Conservation (phyloP, 2,113 vertebrate genomes). For the Silurus meridionalis region DNA sequence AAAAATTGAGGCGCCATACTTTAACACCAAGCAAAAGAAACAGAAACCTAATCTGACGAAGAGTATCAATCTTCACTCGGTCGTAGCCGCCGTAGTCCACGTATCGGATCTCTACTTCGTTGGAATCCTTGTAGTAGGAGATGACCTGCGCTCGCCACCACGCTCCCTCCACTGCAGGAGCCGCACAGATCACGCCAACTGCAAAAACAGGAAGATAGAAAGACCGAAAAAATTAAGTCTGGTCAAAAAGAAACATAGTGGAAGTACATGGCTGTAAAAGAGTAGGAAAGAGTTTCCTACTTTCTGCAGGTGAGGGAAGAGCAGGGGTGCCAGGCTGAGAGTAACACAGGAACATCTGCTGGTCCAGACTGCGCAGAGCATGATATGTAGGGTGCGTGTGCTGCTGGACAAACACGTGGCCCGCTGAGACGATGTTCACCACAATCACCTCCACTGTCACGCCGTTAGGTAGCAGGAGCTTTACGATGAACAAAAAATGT, state of each 20-base stretch:
- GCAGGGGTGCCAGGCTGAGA: conserved; percentile 88
- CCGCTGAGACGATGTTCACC: conserved; percentile 89
- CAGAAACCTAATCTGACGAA: conserved; percentile 87
- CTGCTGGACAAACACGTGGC: conserved; percentile 95
- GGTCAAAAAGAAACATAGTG: not conserved
- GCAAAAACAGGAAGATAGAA: not conserved
- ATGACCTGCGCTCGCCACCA: conserved; percentile 97
- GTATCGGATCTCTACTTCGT: conserved; percentile 91
- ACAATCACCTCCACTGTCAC: conserved; percentile 93
- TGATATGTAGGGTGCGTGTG: conserved; percentile 95
- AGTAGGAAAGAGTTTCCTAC: conserved; percentile 55
- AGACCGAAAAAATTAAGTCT: not conserved
- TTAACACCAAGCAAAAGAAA: not conserved
- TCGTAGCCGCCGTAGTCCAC: conserved; percentile 97
- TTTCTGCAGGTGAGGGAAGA: conserved; percentile 88
- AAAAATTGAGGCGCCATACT: not conserved
- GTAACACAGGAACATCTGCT: conserved; percentile 96
- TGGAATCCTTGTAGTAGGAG: conserved; percentile 84
- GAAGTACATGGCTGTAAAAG: not conserved
- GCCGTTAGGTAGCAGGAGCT: conserved; percentile 91
- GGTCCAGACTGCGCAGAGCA: conserved; percentile 88
- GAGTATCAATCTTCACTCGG: conserved; percentile 84
- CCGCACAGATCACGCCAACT: conserved; percentile 94
- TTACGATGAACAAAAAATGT: not conserved
- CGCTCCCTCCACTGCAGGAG: conserved; percentile 85